Conservation (phyloP, 2,113 vertebrate species). For the Lagenorhynchus albirostris region DNA sequence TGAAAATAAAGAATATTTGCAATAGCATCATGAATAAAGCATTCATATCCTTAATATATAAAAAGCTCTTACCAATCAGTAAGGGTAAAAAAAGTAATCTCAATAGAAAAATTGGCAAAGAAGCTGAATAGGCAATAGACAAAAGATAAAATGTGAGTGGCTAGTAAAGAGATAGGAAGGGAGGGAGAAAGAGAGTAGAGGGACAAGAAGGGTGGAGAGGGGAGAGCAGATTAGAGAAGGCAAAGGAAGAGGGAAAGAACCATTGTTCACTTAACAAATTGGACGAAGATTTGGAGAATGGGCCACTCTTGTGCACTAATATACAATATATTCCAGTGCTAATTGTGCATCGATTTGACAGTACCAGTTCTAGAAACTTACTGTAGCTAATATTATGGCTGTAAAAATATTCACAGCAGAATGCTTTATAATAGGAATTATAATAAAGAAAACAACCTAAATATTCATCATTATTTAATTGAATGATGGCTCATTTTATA, state of each 20-base stretch:
- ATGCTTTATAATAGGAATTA: background rate
- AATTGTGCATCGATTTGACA: background rate
- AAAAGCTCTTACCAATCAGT: background rate
- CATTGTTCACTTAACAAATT: background rate
- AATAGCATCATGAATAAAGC: background rate
- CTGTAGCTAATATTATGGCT: background rate
- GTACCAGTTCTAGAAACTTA: background rate
- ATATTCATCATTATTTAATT: slow-evolving; percentile 53
- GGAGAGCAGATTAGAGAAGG: background rate
- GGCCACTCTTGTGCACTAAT: background rate
- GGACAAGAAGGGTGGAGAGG: background rate
- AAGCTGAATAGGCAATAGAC: background rate
- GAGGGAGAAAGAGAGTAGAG: background rate
- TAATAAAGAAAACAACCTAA: slow-evolving; percentile 42
- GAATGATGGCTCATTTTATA: background rate
- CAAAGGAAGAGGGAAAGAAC: background rate
- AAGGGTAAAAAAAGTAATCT: background rate
- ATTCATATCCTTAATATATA: background rate
- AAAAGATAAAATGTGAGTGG: background rate
- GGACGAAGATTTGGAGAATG: background rate
- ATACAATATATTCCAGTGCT: background rate
- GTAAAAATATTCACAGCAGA: slow-evolving; percentile 4
- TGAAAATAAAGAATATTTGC: background rate
- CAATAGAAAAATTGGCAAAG: background rate
- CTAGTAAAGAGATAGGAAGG: background rate